phyloP scores from a whole-genome alignment of 2,888 invertebrate genomes.

The Melanotus villosus region DNA sequence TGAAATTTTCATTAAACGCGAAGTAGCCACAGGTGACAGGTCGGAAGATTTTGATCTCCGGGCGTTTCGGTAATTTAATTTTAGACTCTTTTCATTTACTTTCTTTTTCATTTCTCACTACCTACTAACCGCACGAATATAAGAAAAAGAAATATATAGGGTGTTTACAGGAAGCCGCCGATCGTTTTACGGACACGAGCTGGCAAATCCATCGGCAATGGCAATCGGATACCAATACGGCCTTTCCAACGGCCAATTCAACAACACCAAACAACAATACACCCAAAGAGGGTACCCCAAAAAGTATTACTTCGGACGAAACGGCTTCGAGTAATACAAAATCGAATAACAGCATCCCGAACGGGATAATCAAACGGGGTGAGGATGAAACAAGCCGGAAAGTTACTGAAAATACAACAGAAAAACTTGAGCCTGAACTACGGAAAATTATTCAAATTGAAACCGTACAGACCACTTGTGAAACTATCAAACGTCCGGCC shows the following conservation, averaged over 20 bases:
- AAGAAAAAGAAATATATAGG: constrained; percentile 2
- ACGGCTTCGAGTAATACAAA: constrained; percentile 23
- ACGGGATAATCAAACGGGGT: constrained; percentile 31
- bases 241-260: constrained; percentile 65
- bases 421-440: constrained; percentile 41
- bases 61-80: not conserved
- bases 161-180: constrained; percentile 74
- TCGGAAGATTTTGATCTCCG: not conserved
- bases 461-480: constrained; percentile 63
- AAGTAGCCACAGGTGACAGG: not conserved
- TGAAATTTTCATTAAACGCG: constrained; percentile 10
- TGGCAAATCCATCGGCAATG: constrained; percentile 82
- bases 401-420: constrained; percentile 6
- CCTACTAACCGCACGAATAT: constrained; percentile 1
- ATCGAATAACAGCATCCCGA: constrained; percentile 25
- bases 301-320: constrained; percentile 7
- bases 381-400: constrained; percentile 18
- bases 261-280: constrained; percentile 56
- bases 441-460: constrained; percentile 60
- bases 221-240: constrained; percentile 70
- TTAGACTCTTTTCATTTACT: constrained; percentile 18
- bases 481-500: constrained; percentile 51
- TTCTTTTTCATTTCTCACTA: constrained; percentile 13
- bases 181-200: constrained; percentile 81
- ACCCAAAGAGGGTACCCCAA: constrained; percentile 17